These are phyloP conservation scores for Synchiropus splendidus DNA, from an alignment of 2,113 vertebrate species.

Conservation along the genomic window DNA sequence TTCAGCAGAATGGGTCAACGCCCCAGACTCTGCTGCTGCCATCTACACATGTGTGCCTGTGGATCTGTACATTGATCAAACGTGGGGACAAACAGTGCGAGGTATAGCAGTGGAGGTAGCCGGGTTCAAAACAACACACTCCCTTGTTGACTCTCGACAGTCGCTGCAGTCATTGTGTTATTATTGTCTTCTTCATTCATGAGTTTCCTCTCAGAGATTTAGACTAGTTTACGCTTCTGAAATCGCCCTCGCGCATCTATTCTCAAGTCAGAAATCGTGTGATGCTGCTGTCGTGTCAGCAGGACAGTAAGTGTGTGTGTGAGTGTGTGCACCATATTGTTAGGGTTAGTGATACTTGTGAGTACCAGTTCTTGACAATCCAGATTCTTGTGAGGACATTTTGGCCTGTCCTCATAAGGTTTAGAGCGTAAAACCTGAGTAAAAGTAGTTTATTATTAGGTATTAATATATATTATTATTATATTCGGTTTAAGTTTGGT, in stretches of 20 bases:
- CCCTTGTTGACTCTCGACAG: neutral
- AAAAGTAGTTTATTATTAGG: too few species aligned
- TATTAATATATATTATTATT: too few species aligned
- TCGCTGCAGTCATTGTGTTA: neutral
- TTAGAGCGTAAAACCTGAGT: too few species aligned
- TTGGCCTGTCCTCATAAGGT: too few species aligned
- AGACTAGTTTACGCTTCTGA: slow-evolving; percentile 13
- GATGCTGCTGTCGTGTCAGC: slow-evolving; percentile 26
- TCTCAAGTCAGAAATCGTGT: slow-evolving; percentile 38
- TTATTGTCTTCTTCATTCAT: too few species aligned
- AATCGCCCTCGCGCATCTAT: slow-evolving; percentile 13
- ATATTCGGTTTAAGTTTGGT: too few species aligned
- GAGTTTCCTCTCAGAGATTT: too few species aligned
- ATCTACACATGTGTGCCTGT: slow-evolving; percentile 1
- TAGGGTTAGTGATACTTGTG: too few species aligned
- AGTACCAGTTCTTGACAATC: too few species aligned
- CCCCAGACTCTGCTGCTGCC: slow-evolving; percentile 17
- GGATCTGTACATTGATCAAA: slow-evolving; percentile 17
- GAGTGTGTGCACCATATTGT: too few species aligned
- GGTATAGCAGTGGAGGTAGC: neutral
- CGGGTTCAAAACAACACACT: slow-evolving; percentile 4
- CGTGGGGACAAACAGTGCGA: slow-evolving; percentile 4
- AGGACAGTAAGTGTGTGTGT: slow-evolving; percentile 2
- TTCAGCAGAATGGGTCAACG: slow-evolving; percentile 24
- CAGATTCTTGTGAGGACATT: too few species aligned